Conservation (phyloP, 1,140 invertebrate genomes). For the Macrobrachium nipponense region DNA sequence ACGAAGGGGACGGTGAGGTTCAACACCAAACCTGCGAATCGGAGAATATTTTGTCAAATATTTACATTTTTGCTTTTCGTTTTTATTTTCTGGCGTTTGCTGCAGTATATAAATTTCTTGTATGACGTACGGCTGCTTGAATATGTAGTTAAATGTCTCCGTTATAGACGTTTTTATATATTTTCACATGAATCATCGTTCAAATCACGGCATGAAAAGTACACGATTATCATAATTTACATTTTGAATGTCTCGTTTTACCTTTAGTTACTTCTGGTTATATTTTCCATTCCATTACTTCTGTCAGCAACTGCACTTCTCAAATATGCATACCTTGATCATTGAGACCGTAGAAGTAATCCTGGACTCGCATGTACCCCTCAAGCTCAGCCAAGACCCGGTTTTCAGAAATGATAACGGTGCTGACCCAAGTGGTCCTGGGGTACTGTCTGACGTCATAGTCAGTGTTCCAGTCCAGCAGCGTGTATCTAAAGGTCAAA, state of each 20-base stretch:
- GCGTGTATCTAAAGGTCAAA: conserved; percentile 46
- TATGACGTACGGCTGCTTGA: too few relatives aligned
- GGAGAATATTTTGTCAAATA: too few relatives aligned
- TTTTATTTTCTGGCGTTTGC: too few relatives aligned
- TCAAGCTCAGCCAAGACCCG: conserved; percentile 65
- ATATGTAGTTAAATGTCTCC: too few relatives aligned
- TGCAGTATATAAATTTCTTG: too few relatives aligned
- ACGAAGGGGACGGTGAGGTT: conserved; percentile 65
- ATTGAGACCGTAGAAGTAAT: conserved; percentile 65
- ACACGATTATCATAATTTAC: too few relatives aligned
- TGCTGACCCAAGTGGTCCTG: conserved; percentile 64
- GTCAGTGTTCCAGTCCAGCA: conserved; percentile 61
- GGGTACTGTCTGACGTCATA: conserved; percentile 65
- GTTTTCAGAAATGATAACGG: conserved; percentile 65
- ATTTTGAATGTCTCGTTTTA: not conserved
- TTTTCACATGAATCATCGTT: too few relatives aligned
- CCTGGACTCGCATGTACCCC: conserved; percentile 64
- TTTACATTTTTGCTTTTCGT: too few relatives aligned
- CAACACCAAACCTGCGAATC: conserved; percentile 60
- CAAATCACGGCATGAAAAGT: too few relatives aligned
- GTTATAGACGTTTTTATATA: too few relatives aligned
- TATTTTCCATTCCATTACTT: not conserved
- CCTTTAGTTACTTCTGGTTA: not conserved
- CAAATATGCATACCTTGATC: conserved; percentile 5
- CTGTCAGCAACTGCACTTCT: not conserved